These are phyloP conservation scores for Zaprionus obscuricornis DNA, from an alignment of 2,888 invertebrate genomes.

Conservation along the genomic window DNA sequence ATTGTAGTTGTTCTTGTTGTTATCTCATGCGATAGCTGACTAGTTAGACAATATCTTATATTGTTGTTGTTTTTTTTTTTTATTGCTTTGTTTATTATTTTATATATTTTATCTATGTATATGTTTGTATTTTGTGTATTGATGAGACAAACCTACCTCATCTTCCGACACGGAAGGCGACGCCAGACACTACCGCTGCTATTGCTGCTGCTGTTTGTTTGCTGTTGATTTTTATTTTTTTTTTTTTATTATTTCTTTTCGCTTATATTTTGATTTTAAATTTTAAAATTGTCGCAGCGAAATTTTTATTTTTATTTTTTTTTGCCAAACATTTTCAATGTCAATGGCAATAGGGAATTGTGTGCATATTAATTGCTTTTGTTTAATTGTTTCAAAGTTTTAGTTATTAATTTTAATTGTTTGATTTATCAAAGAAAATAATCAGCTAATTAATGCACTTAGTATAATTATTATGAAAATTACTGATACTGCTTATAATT, in stretches of 20 bases:
- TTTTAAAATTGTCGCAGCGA: slow-evolving; percentile 60
- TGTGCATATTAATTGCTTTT: slow-evolving; percentile 59
- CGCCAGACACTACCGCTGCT: slow-evolving; percentile 23
- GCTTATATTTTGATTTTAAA: slow-evolving; percentile 17
- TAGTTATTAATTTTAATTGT: neutral
- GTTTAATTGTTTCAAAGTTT: slow-evolving; percentile 16
- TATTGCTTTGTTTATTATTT: slow-evolving; percentile 5
- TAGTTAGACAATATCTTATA: slow-evolving; percentile 18
- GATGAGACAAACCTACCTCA: slow-evolving; percentile 37
- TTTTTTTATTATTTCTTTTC: slow-evolving; percentile 6
- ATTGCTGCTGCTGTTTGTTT: slow-evolving; percentile 21
- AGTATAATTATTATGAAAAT: neutral
- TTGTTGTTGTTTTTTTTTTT: slow-evolving; percentile 21
- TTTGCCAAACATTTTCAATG: slow-evolving; percentile 73
- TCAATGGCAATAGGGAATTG: slow-evolving; percentile 55
- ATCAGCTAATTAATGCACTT: neutral
- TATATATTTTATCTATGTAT: slow-evolving; percentile 16
- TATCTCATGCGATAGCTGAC: slow-evolving; percentile 19
- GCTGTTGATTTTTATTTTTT: neutral
- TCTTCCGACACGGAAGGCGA: slow-evolving; percentile 77
- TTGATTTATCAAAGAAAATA: neutral
- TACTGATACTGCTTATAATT: neutral
- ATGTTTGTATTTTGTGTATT: slow-evolving; percentile 25
- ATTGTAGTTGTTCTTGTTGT: slow-evolving; percentile 18
- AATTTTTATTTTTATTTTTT: slow-evolving; percentile 43